Evolutionary conservation across 2,888 invertebrate species (phyloP), one percentile per base, ranked within the genome.

Genomic region (Acrobeloides nanus): DNA sequence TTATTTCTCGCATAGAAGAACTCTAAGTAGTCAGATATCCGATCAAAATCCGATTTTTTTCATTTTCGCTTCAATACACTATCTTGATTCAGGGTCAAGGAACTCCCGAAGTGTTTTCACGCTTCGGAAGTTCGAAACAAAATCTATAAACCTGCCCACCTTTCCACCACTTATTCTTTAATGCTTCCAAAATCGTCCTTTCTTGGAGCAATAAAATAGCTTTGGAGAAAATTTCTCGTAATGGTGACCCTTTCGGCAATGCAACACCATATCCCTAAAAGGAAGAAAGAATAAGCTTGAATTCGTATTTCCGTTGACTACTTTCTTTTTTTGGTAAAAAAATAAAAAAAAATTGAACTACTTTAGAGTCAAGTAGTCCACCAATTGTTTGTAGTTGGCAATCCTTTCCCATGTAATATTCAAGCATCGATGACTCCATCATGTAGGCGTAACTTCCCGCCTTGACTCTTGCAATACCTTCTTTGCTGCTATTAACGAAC

Each of bases 401-500:
- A 47, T 71, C 71, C 31, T 64, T 55, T 38, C 69, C 68, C 59
- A 74, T 92, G 88, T 74, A 92, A 8, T 84, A 57, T 48, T 77
- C 76, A 37, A 77, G 71, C 66, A 75, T 75, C 3, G 77, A 75
- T 3, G 76, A 76, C 64, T 78, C 78, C 76, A 79, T 76, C 53
- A 78, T 69, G 62, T 75, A 79, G 17, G 78, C 78, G 61, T 79
- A 78, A 56, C 76, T 74, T 34, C 69, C 68, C 45, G 59, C 67
- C 39, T 71, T 68, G 40, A 60, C 60, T 5, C 63, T 38, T 18
- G 76, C 73, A 2, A 84, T 80, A 0, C 86, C 88, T 55, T 80
- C 81, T 17, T 82, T 81, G 62, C 85, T 84, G 17, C 78, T 79
- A 15, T 67, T 66, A 6, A 75, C 76, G 74, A 92, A 89, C 0